Percentiles rank a stretch among this genome's conserved stretches.
Evolutionary conservation across 2,113 vertebrate species (phyloP).

Genomic region (Hippoglossus stenolepis): DNA sequence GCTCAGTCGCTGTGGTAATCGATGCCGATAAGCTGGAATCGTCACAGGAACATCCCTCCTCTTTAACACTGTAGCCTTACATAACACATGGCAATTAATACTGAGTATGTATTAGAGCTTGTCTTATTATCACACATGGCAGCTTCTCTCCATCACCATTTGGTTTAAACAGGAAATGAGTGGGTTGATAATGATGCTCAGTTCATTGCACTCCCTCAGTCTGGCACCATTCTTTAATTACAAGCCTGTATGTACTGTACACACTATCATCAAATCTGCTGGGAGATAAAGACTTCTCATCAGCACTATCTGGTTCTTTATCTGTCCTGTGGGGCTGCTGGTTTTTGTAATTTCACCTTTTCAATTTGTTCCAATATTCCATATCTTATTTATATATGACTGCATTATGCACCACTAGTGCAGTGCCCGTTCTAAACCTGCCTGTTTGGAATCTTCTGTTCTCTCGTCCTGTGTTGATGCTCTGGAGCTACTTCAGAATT

Average conservation of each 20-base stretch:
- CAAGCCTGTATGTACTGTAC: slow-evolving; percentile 5
- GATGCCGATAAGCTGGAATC: slow-evolving; percentile 56
- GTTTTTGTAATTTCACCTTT: background rate
- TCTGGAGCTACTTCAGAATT: too few relatives aligned
- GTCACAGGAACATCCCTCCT: slow-evolving; percentile 40
- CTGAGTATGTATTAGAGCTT: slow-evolving; percentile 69
- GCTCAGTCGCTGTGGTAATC: slow-evolving; percentile 60
- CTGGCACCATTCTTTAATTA: background rate
- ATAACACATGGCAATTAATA: slow-evolving; percentile 77
- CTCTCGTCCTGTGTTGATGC: too few relatives aligned
- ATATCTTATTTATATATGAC: background rate
- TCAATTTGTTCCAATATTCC: background rate
- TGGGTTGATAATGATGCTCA: slow-evolving; percentile 67
- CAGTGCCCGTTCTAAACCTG: too few relatives aligned
- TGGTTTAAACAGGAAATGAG: slow-evolving; percentile 41
- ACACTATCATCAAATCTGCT: background rate
- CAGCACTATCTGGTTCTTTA: background rate
- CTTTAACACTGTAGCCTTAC: slow-evolving; percentile 61
- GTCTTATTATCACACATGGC: slow-evolving; percentile 68
- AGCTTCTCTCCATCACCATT: slow-evolving; percentile 33
- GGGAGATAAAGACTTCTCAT: background rate
- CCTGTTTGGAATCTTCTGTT: too few relatives aligned
- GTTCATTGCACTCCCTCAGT: background rate
- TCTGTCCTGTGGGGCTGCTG: background rate
- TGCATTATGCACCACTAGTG: background rate